Evolutionary conservation across 1,140 invertebrate species (phyloP), one percentile per base, ranked within the genome.

Genomic region (Nautilus pompilius): DNA sequence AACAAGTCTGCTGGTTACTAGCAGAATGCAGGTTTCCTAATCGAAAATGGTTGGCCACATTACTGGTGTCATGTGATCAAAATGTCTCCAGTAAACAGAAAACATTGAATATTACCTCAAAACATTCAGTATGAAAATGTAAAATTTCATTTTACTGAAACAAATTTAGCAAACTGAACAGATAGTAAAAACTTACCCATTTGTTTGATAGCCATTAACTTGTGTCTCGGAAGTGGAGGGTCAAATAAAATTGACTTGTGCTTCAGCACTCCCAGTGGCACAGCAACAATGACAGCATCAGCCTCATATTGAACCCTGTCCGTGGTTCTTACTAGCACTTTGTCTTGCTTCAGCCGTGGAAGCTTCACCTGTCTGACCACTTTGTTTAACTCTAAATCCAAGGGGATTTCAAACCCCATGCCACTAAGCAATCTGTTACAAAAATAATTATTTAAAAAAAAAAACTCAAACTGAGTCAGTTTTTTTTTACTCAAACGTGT

Each of bases 221-320:
- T 69, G 5, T 60, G 41, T 48, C 60, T 62, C 13, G 74, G 67
- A 13, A 76, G 55, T 2, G 41, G 28, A 5, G 75, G 75, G 20
- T 77, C 74, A 66, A 75, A 77, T 30, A 69, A 33, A 0, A 60
- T 61, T 26, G 66, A 62, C 17, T 32, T 58, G n/a, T 65, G 62
- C 36, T 68, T 59, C 26, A 74, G 53, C 3, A 75, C 67, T 8
- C 65, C 60, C 0, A 69, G 10, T 10, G 75, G 73, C 15, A 77
- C 69, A 10, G 75, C 71, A 36, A 77, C 68, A 22, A 77, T 60
- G 20, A 77, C 71, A 20, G 58, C 48, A 60, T 77, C 75, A 49
- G 69, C 73, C 3, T 46, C 20, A 2, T 65, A 56, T 46, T 74
- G 73, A 2, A 60, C 57, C 6, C 69, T 60, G 62, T 73, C 73